Evolutionary conservation across 1,140 invertebrate species (phyloP), one percentile per base, ranked within the genome.

Genomic region (Drosophila ananassae): DNA sequence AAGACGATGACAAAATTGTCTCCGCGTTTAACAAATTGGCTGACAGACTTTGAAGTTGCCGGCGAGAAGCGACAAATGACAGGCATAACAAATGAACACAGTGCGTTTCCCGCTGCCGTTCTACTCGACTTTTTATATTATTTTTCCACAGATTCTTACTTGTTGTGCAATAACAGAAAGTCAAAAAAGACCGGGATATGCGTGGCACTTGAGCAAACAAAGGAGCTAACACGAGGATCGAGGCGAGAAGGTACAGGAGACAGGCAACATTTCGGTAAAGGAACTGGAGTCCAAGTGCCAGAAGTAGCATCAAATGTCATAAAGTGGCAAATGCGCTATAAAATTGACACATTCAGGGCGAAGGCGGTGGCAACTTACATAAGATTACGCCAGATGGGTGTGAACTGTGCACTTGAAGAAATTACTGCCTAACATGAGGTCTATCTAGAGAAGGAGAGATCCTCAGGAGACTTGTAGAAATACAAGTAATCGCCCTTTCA

Each of bases 21-120:
- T 75, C 50, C 68, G 79, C 79, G 83, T 89, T 89, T 84, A 90
- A 90, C 89, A 90, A 90, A 90, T 90, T 90, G 79, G 79, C 51
- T 81, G 77, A 84, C 66, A 73, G 61, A 50, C 83, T 90, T 90
- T 90, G 89, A 90, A 90, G 77, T 81, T 69, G 73, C 89, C 89
- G 89, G 53, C 58, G 57, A 37, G 28, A 58, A 61, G 77, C 75
- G 79, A 90, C 89, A 90, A 89, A 89, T 89, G 89, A 90, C 89
- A 90, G 78, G 79, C 89, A 90, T 90, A 81, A 89, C 89, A 90
- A 90, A 90, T 90, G 79, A 83, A 84, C 73, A 87, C 74, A 76
- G 72, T 89, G 73, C 67, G 74, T 85, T 82, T 64, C 57, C 61
- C 71, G 47, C 25, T 41, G 30, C 10, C 21, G 28, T 21, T 24